Evolutionary conservation across 1,140 invertebrate species (phyloP).

Genomic region (Sycophila sp.): DNA sequence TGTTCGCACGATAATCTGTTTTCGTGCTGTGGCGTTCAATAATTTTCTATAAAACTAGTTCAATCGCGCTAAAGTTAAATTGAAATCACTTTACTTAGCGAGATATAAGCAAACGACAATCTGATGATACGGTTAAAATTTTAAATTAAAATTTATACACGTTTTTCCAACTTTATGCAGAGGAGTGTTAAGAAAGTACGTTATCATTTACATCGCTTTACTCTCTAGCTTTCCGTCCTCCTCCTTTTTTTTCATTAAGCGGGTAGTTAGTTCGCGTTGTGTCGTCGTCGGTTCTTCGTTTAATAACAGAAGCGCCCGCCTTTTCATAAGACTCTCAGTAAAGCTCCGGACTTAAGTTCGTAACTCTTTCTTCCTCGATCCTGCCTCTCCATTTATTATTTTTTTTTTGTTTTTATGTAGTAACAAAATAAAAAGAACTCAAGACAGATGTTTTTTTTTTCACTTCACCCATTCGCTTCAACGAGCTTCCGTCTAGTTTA

Average conservation of each 20-base stretch:
- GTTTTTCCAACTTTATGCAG: not conserved
- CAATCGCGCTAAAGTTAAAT: too few relatives aligned
- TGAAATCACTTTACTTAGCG: too few relatives aligned
- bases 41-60: too few relatives aligned
- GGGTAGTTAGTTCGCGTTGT: slow-evolving; percentile 24
- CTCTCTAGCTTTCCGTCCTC: not conserved
- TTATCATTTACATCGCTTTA: slow-evolving; percentile 17
- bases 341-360: slow-evolving; percentile 31
- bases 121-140: too few relatives aligned
- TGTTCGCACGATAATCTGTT: too few relatives aligned
- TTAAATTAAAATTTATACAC: not conserved
- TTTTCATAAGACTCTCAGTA: slow-evolving; percentile 35
- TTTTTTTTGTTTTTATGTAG: not conserved
- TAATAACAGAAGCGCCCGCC: slow-evolving; percentile 40
- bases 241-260: slow-evolving; percentile 34
- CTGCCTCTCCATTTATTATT: not conserved
- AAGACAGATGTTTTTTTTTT: too few relatives aligned
- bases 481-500: too few relatives aligned
- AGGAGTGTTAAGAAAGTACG: not conserved
- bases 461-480: too few relatives aligned
- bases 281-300: slow-evolving; percentile 43
- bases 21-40: too few relatives aligned
- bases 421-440: too few relatives aligned
- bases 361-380: slow-evolving; percentile 18
- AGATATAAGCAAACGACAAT: too few relatives aligned